Percentiles rank a stretch among this genome's conserved stretches.
Evolutionary conservation across 2,113 vertebrate genomes (phyloP).

Genomic region (Sceloporus undulatus): DNA sequence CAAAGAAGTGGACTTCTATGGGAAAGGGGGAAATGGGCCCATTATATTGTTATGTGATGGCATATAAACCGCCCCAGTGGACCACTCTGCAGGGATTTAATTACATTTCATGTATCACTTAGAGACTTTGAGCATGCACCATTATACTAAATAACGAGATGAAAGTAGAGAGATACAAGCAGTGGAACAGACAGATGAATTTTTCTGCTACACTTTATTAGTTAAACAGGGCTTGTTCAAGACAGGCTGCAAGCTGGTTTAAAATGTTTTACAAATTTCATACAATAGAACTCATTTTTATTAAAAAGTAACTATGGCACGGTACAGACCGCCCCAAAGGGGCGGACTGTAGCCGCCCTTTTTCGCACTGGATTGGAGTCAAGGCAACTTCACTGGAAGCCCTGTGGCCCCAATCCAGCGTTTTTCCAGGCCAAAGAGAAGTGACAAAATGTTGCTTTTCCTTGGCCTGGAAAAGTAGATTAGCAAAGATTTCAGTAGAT

Average conservation of each 20-base stretch:
- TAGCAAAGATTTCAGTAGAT: not conserved
- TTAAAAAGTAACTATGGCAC: not conserved
- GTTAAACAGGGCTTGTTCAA: not conserved
- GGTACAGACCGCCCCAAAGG: no score
- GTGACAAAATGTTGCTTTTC: not conserved
- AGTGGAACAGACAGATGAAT: not conserved
- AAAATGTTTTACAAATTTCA: not conserved
- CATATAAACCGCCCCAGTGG: not conserved
- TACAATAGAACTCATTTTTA: not conserved
- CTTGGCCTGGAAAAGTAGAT: no score
- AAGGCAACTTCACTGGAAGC: no score
- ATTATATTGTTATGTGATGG: not conserved
- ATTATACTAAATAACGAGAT: slow-evolving; percentile 13
- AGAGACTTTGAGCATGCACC: not conserved
- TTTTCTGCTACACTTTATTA: not conserved
- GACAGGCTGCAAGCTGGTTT: not conserved
- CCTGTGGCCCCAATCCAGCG: no score
- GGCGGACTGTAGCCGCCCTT: no score
- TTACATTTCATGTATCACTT: slow-evolving; percentile 18
- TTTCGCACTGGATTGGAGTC: no score
- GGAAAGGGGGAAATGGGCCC: not conserved
- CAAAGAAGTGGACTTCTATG: not conserved
- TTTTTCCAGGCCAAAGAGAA: not conserved
- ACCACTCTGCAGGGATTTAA: not conserved
- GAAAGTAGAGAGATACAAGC: not conserved